phyloP scores from a whole-genome alignment of 2,888 invertebrate genomes.

The Macrophya alboannulata region DNA sequence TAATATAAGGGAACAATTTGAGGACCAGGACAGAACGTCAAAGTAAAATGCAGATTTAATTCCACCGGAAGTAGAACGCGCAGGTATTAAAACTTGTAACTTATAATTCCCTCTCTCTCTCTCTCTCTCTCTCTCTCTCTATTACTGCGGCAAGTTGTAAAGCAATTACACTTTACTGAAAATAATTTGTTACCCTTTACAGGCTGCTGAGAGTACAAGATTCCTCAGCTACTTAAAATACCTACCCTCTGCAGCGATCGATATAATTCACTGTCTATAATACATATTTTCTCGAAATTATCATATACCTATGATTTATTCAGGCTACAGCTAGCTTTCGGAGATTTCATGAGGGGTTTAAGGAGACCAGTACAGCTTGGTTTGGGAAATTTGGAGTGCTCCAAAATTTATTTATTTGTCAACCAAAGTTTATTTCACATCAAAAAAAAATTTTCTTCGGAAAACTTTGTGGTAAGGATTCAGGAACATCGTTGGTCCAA shows the following conservation, averaged over 20 bases:
- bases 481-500: too few species aligned
- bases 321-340: background rate
- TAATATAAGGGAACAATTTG: background rate
- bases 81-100: slow-evolving; percentile 13
- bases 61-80: background rate
- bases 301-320: background rate
- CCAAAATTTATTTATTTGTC: too few species aligned
- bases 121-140: background rate
- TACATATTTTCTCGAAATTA: background rate
- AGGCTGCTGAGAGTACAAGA: background rate
- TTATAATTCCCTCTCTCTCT: background rate
- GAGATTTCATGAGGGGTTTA: background rate
- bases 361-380: too few species aligned
- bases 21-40: background rate
- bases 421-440: too few species aligned
- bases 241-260: background rate
- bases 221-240: background rate
- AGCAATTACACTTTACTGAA: background rate
- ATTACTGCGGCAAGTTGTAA: background rate
- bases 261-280: background rate
- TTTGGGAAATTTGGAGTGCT: too few species aligned
- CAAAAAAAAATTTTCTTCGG: too few species aligned
- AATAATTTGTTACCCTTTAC: slow-evolving; percentile 8
- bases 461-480: too few species aligned
- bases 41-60: background rate